Base-by-base conservation (phyloP, 2,888 invertebrate species). In the Apotomis turbidana region DNA sequence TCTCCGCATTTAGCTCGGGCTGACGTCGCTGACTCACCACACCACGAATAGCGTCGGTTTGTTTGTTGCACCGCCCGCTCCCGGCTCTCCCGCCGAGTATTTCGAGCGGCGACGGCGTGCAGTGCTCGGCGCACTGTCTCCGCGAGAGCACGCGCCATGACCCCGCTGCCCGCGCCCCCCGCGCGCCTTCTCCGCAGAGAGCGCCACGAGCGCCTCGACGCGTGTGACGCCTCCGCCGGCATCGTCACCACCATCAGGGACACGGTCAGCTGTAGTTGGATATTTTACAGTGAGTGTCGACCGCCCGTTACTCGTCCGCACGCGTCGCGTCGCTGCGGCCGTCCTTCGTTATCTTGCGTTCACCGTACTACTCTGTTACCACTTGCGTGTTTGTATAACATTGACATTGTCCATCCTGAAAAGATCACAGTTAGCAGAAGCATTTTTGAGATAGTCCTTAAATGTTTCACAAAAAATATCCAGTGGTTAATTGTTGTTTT, bases 211-310 rank as follows among this genome's bases (percentile, higher is more conserved):
- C 88, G 87, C 81, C 84, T 80, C 80, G 85, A 84, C 86, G 83
- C 85, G 80, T 94, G 95, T 82, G 94, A 94, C 86, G 94, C 95
- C 80, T 90, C 95, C 80, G 89, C 93, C 80, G 93, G 91, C 84
- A 89, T 95, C 86, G 94, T 95, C 89, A 94, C 94, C 86, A 94
- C 95, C 85, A 88, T 94, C 87, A 95, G 95, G 85, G 95, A 95
- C 91, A 95, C 91, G 78, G 94, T 96, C 89, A 95, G 95, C 92
- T 95, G 95, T 90, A 96, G 95, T 94, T 96, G 96, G 96, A 95
- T 96, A 91, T 95, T 96, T 88, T 96, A 95, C 92, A 95, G 96
- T 95, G 95, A 95, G 93, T 93, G 90, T 90, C 87, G 80, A 74
- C 76, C 76, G 75, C 77, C 73, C 46, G 51, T 60, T 67, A 61